A percentile compares a stretch with the other conserved stretches of the same genome.
Conservation (phyloP, 2,888 invertebrate genomes). For the Syrphus vitripennis region DNA sequence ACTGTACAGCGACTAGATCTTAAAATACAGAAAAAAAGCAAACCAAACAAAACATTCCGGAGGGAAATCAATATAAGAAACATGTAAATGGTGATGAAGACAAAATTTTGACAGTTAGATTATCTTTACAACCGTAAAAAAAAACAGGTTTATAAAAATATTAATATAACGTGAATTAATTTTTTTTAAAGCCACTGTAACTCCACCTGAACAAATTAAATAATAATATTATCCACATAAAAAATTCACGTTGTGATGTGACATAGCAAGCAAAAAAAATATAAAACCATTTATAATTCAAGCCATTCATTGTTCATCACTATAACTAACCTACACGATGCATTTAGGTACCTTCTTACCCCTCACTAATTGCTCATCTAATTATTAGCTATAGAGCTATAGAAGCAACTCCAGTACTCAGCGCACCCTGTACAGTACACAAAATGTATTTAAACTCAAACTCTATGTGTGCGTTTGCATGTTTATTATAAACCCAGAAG, state of each 20-base stretch:
- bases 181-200: background rate
- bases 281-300: background rate
- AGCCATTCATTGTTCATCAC: slow-evolving; percentile 25
- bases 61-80: no score
- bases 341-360: background rate
- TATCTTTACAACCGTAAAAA: background rate
- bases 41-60: no score
- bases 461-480: slow-evolving; percentile 25
- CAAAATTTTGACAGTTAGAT: no score
- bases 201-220: background rate
- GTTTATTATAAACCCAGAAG: slow-evolving; percentile 3
- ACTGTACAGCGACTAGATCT: no score
- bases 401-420: slow-evolving; percentile 4
- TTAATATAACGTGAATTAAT: no score
- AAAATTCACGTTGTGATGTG: background rate
- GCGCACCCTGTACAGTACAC: slow-evolving; percentile 31
- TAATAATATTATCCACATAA: background rate
- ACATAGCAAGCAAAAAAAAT: background rate
- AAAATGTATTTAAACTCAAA: background rate
- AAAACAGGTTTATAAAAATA: no score
- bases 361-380: slow-evolving; percentile 35
- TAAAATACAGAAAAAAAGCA: no score
- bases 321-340: background rate
- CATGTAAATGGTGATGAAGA: no score
- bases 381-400: no score